phyloP scores from a whole-genome alignment of 2,113 vertebrate species.

The Nannospalax galili region DNA sequence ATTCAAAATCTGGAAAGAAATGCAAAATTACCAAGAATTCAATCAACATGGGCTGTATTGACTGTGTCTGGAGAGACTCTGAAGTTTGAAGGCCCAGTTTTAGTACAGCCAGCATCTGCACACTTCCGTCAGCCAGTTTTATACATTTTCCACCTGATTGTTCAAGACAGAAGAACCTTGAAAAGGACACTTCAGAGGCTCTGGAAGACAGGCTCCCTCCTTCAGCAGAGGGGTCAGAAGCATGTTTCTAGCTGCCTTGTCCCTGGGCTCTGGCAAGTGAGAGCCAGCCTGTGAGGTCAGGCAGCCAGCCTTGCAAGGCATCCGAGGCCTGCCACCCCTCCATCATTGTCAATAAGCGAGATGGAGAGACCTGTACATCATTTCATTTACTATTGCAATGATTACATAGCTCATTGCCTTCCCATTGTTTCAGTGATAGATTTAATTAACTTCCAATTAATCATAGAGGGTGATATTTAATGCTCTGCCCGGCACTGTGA shows the following conservation, averaged over 20 bases:
- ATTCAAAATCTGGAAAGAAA: not conserved
- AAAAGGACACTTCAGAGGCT: not conserved
- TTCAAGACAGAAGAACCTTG: not conserved
- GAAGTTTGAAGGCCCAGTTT: not conserved
- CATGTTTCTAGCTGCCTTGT: not conserved
- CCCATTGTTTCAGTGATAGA: slow-evolving; percentile 98
- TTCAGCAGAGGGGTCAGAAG: slow-evolving; percentile 37
- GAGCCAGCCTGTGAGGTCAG: slow-evolving; percentile 80
- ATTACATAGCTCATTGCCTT: slow-evolving; percentile 99
- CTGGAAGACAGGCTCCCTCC: not conserved
- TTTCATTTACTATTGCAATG: slow-evolving; percentile 99
- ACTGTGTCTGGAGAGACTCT: not conserved
- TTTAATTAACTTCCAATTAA: slow-evolving; percentile 99
- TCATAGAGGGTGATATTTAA: slow-evolving; percentile 98
- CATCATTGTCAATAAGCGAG: slow-evolving; percentile 97
- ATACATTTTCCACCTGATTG: not conserved
- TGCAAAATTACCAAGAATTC: not conserved
- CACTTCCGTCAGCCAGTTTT: not conserved
- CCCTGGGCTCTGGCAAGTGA: slow-evolving; percentile 30
- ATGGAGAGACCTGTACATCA: slow-evolving; percentile 89
- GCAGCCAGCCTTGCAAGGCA: slow-evolving; percentile 85
- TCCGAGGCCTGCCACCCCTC: slow-evolving; percentile 87
- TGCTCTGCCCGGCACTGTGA: slow-evolving; percentile 88
- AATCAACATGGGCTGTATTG: not conserved
- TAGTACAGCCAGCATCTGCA: not conserved